Evolutionary conservation across 2,797 vertebrate species (phyloP).

Genomic region (Silurus aristotelis): DNA sequence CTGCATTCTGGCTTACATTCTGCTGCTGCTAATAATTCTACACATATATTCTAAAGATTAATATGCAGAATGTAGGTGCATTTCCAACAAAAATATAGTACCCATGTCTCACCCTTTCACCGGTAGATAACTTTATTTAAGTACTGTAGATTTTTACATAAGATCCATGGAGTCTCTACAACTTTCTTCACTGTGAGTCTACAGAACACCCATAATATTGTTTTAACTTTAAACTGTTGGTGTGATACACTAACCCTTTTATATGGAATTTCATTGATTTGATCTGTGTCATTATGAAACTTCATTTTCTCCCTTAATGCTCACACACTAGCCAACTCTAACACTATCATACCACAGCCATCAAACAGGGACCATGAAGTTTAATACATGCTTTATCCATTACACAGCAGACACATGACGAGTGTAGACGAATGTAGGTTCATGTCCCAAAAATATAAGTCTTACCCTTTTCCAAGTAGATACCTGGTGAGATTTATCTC

Average conservation of each 20-base stretch:
- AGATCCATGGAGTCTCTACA: too few species aligned
- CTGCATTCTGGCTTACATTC: not conserved
- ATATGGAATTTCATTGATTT: constrained; percentile 55
- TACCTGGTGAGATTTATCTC: not conserved
- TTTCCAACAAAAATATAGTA: too few species aligned
- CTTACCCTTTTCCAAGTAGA: not conserved
- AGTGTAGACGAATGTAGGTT: not conserved
- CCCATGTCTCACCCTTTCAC: too few species aligned
- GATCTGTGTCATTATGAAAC: constrained; percentile 54
- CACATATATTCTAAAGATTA: not conserved
- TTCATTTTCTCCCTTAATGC: constrained; percentile 33
- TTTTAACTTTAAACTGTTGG: too few species aligned
- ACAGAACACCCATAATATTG: too few species aligned
- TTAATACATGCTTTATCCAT: not conserved
- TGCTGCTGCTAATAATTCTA: not conserved
- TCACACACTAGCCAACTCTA: not conserved
- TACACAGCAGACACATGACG: not conserved
- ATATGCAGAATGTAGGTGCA: too few species aligned
- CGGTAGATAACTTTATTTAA: too few species aligned
- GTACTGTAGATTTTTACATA: too few species aligned
- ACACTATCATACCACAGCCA: not conserved
- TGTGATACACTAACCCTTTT: constrained; percentile 44
- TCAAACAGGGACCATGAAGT: not conserved
- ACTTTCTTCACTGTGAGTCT: too few species aligned
- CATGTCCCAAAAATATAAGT: not conserved